Base-by-base conservation (phyloP, 2,797 vertebrate species). In the Oreonectes daqikongensis region DNA sequence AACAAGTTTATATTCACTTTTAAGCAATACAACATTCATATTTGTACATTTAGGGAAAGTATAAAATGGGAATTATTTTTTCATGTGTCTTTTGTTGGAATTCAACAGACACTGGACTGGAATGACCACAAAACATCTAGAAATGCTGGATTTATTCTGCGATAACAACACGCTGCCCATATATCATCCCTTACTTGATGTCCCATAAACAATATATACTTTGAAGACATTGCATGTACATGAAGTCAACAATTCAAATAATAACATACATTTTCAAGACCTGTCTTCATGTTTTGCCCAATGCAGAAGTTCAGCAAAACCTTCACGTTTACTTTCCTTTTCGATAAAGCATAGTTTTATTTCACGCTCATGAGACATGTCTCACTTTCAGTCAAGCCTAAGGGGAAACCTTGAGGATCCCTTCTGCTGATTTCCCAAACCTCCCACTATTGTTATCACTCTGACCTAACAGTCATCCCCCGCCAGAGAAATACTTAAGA, bases 361-460 rank as follows among this genome's bases (percentile, higher is more conserved):
- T 69, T 46, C 26, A 60, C 67, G 52, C 77, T 68, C 77, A 48
- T 55, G 79, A 77, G 82, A 83, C 44, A n/a, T 81, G 82, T 60
- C 77, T 81, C 75, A 81, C 69, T 83, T 83, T 83, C 59, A 69
- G 66, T n/a, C 17, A 57, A 50, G 69, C 82, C 79, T 79, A 77
- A 64, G 82, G 77, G 42, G 8, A 73, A 81, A 75, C 77, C 73
- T 80, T 63, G 67, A 78, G 74, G 79, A 65, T 66, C 77, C 70
- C 75, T 75, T 79, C 38, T 24, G 52, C 65, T 82, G 77, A 81
- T 84, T 84, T 84, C 82, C 75, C 77, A 79, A 82, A 75, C 69
- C 60, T 57, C 46, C 15, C 48, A 28, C 74, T 71, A 79, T 81
- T 79, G 69, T 75, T 77, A 81, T 77, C 77, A 71, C 14, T 55